A percentile compares a stretch with the other conserved stretches of the same genome.
These are phyloP conservation scores for Tetragnatha versicolor DNA, from an alignment of 1,140 invertebrate genomes.

Conservation along the genomic window DNA sequence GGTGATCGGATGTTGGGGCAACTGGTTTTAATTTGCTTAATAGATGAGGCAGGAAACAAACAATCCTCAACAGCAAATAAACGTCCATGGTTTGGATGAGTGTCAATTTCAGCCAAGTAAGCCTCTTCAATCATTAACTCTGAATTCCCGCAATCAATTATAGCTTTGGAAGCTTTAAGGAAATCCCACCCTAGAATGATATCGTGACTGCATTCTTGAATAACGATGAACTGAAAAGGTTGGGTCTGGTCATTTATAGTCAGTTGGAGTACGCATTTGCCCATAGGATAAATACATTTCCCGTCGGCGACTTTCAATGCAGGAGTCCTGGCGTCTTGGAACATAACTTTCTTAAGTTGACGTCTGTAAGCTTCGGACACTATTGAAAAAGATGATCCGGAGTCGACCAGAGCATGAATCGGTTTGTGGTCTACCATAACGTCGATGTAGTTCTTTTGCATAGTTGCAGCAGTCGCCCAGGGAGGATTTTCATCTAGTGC, in stretches of 20 bases:
- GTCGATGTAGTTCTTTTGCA: neutral
- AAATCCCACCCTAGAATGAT: neutral
- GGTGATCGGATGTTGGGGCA: no score
- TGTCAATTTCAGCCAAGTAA: no score
- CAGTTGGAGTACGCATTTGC: neutral
- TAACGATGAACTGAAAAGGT: neutral
- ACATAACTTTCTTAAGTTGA: neutral
- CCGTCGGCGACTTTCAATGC: neutral
- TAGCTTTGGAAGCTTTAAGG: no score
- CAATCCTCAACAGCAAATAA: no score
- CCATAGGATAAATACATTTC: neutral
- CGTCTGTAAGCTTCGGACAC: neutral
- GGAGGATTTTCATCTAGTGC: neutral
- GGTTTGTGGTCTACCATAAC: neutral
- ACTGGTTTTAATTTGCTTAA: no score
- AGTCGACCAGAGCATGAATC: neutral
- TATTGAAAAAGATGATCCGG: neutral
- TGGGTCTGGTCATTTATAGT: neutral
- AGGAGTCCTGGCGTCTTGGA: neutral
- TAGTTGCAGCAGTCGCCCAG: no score
- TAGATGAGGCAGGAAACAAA: no score
- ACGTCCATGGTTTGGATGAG: no score
- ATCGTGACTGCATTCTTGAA: neutral
- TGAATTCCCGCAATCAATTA: no score
- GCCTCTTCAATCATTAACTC: no score